Percentiles rank a stretch among this genome's conserved stretches.
These are phyloP conservation scores for Cyprinodon variegatus DNA, from an alignment of 2,113 vertebrate species.

Conservation along the genomic window DNA sequence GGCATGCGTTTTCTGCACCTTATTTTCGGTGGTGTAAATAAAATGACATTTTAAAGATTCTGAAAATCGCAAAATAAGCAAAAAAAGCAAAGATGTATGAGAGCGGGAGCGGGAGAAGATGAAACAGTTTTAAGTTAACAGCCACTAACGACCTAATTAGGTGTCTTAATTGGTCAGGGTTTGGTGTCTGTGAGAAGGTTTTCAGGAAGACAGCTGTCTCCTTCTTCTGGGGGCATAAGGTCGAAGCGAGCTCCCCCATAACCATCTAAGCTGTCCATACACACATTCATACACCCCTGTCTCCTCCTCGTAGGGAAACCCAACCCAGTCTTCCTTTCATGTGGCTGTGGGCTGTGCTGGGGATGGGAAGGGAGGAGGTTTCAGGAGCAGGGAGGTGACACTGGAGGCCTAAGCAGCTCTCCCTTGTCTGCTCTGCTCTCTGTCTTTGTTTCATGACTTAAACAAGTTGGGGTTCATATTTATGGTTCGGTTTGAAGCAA, in stretches of 20 bases:
- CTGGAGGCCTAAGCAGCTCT: constrained; percentile 28
- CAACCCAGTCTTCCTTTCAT: constrained; percentile 69
- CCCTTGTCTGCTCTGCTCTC: constrained; percentile 33
- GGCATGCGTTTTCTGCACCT: not conserved
- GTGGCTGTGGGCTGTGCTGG: constrained; percentile 56
- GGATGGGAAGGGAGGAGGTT: constrained; percentile 44
- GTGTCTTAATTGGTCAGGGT: constrained; percentile 69
- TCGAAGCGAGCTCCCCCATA: constrained; percentile 50
- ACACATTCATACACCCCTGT: constrained; percentile 30
- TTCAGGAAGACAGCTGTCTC: constrained; percentile 62
- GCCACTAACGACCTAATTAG: constrained; percentile 69
- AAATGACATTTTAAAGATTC: not conserved
- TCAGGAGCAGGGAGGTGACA: constrained; percentile 54
- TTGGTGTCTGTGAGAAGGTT: constrained; percentile 29
- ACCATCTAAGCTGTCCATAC: constrained; percentile 34
- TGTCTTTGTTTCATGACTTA: constrained; percentile 54
- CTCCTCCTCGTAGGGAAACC: constrained; percentile 69
- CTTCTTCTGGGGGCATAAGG: constrained; percentile 46
- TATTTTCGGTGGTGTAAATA: not conserved
- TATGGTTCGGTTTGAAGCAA: constrained; percentile 32
- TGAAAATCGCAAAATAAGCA: not conserved
- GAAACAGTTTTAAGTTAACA: constrained; percentile 66
- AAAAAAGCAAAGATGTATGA: not conserved
- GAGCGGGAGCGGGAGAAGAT: constrained; percentile 13
- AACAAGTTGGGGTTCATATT: constrained; percentile 31